These are phyloP conservation scores for Thalassophryne amazonica DNA, from an alignment of 2,797 vertebrate species.

Conservation along the genomic window DNA sequence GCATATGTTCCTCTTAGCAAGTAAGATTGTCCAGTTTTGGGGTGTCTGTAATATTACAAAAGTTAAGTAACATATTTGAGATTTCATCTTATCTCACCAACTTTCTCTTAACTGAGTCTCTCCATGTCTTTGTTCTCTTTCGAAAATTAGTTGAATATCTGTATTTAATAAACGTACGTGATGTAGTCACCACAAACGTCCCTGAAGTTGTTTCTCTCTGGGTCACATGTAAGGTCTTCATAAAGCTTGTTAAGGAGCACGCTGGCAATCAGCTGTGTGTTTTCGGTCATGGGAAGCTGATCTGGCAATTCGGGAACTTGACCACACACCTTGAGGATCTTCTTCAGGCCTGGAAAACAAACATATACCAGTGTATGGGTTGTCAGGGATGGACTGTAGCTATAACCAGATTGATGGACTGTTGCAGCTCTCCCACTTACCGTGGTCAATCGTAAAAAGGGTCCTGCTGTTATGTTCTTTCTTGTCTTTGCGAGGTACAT, in stretches of 20 bases:
- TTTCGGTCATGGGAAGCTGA: slow-evolving; percentile 90
- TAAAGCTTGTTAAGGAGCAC: slow-evolving; percentile 92
- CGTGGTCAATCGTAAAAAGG: slow-evolving; percentile 89
- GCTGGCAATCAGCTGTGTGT: slow-evolving; percentile 92
- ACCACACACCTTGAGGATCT: slow-evolving; percentile 95
- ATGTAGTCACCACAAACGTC: slow-evolving; percentile 90
- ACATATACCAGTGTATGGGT: neutral
- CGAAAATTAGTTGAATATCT: too few relatives aligned
- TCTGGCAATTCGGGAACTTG: slow-evolving; percentile 91
- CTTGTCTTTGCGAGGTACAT: slow-evolving; percentile 86
- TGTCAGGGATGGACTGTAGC: neutral
- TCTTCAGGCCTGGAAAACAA: slow-evolving; percentile 84
- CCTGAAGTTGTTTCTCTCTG: slow-evolving; percentile 88
- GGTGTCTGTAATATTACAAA: too few relatives aligned
- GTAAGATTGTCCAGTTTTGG: too few relatives aligned
- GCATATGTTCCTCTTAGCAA: too few relatives aligned
- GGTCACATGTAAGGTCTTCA: slow-evolving; percentile 90
- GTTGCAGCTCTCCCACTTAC: slow-evolving; percentile 64
- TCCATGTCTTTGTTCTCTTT: too few relatives aligned
- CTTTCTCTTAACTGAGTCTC: too few relatives aligned
- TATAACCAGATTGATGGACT: neutral
- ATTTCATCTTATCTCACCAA: too few relatives aligned
- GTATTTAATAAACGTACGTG: slow-evolving; percentile 78
- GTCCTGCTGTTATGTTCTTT: slow-evolving; percentile 77
- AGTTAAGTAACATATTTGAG: too few relatives aligned